Conservation (phyloP, 2,113 vertebrate genomes). For the Cygnus atratus region DNA sequence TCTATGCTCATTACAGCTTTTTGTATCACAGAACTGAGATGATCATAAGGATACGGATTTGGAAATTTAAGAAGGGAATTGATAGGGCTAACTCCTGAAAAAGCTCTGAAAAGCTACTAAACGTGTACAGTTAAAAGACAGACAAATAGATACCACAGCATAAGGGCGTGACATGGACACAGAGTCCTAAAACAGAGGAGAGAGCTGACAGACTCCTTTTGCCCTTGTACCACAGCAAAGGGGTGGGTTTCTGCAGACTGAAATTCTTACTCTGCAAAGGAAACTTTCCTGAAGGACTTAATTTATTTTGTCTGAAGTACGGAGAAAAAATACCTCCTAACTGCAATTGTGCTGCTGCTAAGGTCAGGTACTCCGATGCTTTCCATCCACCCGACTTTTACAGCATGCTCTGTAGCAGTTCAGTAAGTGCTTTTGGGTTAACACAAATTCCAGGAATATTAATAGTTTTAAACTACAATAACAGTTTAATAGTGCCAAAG, state of each 20-base stretch:
- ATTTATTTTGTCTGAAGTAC: fast-evolving
- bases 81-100: fast-evolving
- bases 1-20: background rate
- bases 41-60: background rate
- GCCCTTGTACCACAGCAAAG: fast-evolving
- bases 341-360: fast-evolving
- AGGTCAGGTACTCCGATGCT: fast-evolving
- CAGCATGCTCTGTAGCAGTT: fast-evolving
- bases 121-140: too few relatives aligned
- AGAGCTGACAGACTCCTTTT: background rate
- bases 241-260: background rate
- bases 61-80: background rate
- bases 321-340: background rate
- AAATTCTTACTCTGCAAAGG: background rate
- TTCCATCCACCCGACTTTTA: fast-evolving
- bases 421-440: background rate
- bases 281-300: fast-evolving
- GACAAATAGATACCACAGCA: too few relatives aligned
- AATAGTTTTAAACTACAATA: background rate
- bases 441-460: background rate
- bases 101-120: background rate
- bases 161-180: fast-evolving
- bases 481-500: background rate
- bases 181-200: background rate
- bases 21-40: fast-evolving